A percentile compares a stretch with the other conserved stretches of the same genome.
Conservation (phyloP, 1,140 invertebrate species). For the Cardiocondyla obscurior region DNA sequence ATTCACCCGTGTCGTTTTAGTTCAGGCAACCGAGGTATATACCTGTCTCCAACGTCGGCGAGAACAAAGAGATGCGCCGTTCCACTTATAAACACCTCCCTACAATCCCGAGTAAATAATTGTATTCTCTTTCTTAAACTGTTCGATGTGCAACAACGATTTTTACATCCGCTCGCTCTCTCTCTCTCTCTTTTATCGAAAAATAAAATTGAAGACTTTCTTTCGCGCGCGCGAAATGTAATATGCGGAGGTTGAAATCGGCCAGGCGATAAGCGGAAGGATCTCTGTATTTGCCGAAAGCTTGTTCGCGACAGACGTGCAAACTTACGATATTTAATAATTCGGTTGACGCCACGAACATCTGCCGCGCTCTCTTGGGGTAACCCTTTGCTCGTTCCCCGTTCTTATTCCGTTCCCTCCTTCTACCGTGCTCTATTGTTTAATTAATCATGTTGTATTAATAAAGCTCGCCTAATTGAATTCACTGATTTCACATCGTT, state of each 20-base stretch:
- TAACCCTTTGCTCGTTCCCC: conserved; percentile 75
- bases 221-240: background rate
- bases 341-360: conserved; percentile 81
- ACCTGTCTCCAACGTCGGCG: conserved; percentile 59
- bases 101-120: conserved; percentile 76
- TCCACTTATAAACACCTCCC: conserved; percentile 76
- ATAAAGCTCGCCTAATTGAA: conserved; percentile 80
- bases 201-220: background rate
- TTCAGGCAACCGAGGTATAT: conserved; percentile 60
- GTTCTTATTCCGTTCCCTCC: background rate
- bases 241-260: background rate
- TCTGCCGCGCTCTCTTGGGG: conserved; percentile 75
- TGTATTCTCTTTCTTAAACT: conserved; percentile 39
- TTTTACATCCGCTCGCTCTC: conserved; percentile 68
- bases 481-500: conserved; percentile 79
- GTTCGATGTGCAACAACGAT: conserved; percentile 63
- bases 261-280: background rate
- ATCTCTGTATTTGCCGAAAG: conserved; percentile 41
- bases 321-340: conserved; percentile 81
- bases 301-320: conserved; percentile 39
- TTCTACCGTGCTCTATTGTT: conserved; percentile 67
- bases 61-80: conserved; percentile 75
- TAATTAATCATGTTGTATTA: conserved; percentile 83
- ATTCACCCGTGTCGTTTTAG: conserved; percentile 70
- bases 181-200: too few species aligned